Conservation (phyloP, 2,888 invertebrate genomes). For the Callyntrura guangdongensis region DNA sequence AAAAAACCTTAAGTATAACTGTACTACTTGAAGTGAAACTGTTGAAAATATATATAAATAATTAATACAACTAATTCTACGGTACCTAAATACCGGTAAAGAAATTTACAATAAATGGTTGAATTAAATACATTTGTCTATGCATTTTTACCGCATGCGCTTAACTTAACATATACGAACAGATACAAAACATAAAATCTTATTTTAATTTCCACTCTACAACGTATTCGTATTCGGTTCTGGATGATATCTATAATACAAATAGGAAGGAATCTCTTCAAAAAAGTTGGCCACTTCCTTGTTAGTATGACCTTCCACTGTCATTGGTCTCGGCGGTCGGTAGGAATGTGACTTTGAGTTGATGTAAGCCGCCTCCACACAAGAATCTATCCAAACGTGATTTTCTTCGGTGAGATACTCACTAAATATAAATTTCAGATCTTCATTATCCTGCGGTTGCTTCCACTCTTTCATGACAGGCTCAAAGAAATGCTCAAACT, state of each 20-base stretch:
- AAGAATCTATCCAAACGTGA: slow-evolving; percentile 69
- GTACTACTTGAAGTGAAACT: too few relatives aligned
- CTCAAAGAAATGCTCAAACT: slow-evolving; percentile 69
- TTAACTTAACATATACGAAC: too few relatives aligned
- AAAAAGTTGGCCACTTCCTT: slow-evolving; percentile 69
- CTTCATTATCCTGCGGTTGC: slow-evolving; percentile 52
- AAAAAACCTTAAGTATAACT: too few relatives aligned
- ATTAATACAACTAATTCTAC: too few relatives aligned
- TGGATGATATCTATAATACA: slow-evolving; percentile 31
- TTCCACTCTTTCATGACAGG: slow-evolving; percentile 61
- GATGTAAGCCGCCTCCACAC: slow-evolving; percentile 73
- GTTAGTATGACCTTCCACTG: not conserved
- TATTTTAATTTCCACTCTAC: too few relatives aligned
- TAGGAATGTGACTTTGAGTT: slow-evolving; percentile 48
- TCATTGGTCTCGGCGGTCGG: slow-evolving; percentile 76
- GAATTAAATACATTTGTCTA: too few relatives aligned
- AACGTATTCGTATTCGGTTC: not conserved
- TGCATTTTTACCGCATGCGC: too few relatives aligned
- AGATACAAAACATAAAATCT: too few relatives aligned
- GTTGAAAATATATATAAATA: too few relatives aligned
- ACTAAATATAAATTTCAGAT: slow-evolving; percentile 60
- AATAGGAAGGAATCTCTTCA: slow-evolving; percentile 55
- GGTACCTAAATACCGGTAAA: too few relatives aligned
- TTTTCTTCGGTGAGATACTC: slow-evolving; percentile 55
- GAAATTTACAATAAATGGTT: too few relatives aligned